A percentile compares a stretch with the other conserved stretches of the same genome.
phyloP scores from a whole-genome alignment of 2,797 vertebrate genomes.

The Acrocephalus scirpaceus region DNA sequence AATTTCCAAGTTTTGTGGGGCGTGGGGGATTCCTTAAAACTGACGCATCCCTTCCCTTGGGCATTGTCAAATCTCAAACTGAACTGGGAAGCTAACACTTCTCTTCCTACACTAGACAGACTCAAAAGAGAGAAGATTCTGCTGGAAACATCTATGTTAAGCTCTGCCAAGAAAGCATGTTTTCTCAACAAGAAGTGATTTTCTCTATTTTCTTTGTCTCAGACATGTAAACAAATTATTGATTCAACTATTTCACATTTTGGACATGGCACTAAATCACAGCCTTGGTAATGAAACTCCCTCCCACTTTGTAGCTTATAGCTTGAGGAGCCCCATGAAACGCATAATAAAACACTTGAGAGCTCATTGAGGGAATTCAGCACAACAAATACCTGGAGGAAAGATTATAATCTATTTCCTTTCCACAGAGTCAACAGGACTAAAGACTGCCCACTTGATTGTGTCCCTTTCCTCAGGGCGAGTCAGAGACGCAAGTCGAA shows the following conservation, averaged over 20 bases:
- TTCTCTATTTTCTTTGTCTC: background rate
- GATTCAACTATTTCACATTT: background rate
- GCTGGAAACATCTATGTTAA: conserved; percentile 40
- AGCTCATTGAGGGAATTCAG: conserved; percentile 6
- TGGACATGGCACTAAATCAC: background rate
- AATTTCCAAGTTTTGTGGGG: conserved; percentile 59
- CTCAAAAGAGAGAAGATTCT: conserved; percentile 43
- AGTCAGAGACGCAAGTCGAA: conserved; percentile 23
- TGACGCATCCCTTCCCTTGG: conserved; percentile 59
- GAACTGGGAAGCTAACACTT: conserved; percentile 35
- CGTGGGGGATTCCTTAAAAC: conserved; percentile 64
- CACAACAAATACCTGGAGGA: conserved; percentile 46
- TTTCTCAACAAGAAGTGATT: conserved; percentile 41
- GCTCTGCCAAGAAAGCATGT: conserved; percentile 13
- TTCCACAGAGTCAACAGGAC: conserved; percentile 4
- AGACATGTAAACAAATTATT: conserved; percentile 41
- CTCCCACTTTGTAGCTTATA: background rate
- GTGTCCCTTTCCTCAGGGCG: background rate
- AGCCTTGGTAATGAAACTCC: background rate
- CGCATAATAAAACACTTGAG: background rate
- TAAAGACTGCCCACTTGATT: conserved; percentile 10
- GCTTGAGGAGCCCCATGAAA: background rate
- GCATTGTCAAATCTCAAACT: conserved; percentile 47
- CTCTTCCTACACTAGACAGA: conserved; percentile 26
- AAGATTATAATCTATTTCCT: conserved; percentile 39